phyloP scores from a whole-genome alignment of 2,113 vertebrate genomes.

The Caranx melampygus region DNA sequence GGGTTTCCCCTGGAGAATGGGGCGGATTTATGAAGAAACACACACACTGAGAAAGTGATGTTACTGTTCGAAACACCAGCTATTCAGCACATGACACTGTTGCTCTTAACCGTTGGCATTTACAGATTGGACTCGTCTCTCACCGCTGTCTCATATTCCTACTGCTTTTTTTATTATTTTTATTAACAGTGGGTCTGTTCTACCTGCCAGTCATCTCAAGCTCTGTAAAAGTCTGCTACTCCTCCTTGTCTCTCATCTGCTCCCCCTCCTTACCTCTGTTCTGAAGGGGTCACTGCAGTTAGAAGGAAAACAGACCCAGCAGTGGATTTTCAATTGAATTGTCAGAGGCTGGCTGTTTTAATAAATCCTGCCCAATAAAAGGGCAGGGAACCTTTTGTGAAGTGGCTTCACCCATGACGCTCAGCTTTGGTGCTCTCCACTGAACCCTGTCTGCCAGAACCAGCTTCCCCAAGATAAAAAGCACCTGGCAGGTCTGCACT shows the following conservation, averaged over 20 bases:
- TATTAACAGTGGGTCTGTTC: slow-evolving; percentile 27
- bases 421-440: slow-evolving; percentile 40
- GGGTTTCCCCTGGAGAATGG: slow-evolving; percentile 44
- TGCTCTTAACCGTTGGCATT: slow-evolving; percentile 60
- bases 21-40: slow-evolving; percentile 46
- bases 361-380: slow-evolving; percentile 81
- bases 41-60: slow-evolving; percentile 35
- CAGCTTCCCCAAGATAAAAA: slow-evolving; percentile 55
- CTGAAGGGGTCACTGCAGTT: slow-evolving; percentile 73
- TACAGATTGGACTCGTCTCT: slow-evolving; percentile 55
- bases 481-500: slow-evolving; percentile 43
- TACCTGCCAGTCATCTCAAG: slow-evolving; percentile 70
- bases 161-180: slow-evolving; percentile 19
- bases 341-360: slow-evolving; percentile 79
- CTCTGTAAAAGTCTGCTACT: slow-evolving; percentile 53
- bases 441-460: slow-evolving; percentile 60
- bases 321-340: slow-evolving; percentile 78
- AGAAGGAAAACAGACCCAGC: slow-evolving; percentile 76
- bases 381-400: slow-evolving; percentile 76
- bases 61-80: slow-evolving; percentile 57
- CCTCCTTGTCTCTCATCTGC: slow-evolving; percentile 27
- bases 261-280: slow-evolving; percentile 36
- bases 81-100: slow-evolving; percentile 45
- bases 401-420: slow-evolving; percentile 70
- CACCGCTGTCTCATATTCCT: slow-evolving; percentile 22